A percentile compares a stretch with the other conserved stretches of the same genome.
These are phyloP conservation scores for Chaetura pelagica DNA, from an alignment of 2,113 vertebrate genomes.

Conservation along the genomic window DNA sequence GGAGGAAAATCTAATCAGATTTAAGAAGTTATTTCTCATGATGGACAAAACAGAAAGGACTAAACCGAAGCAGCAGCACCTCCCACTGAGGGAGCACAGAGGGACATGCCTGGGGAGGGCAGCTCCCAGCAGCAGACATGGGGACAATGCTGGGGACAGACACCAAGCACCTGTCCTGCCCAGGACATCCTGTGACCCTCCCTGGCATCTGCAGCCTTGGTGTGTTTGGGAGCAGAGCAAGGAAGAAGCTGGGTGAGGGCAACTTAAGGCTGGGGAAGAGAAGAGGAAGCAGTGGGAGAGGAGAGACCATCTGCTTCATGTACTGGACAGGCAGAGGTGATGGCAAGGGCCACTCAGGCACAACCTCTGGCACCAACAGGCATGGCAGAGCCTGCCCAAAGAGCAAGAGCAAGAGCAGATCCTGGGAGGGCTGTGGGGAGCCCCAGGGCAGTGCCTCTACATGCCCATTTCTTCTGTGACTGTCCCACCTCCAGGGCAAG, in stretches of 20 bases:
- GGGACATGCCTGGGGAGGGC: background rate
- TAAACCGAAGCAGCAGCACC: fast-evolving
- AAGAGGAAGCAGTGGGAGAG: background rate
- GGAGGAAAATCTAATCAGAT: background rate
- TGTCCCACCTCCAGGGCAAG: background rate
- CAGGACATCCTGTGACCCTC: background rate
- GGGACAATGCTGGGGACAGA: fast-evolving
- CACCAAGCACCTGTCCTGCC: background rate
- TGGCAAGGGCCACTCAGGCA: background rate
- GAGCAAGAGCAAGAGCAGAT: background rate
- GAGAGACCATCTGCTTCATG: background rate
- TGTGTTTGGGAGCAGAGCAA: background rate
- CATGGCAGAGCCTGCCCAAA: background rate
- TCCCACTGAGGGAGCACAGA: background rate
- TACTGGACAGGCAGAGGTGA: fast-evolving
- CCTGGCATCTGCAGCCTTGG: fast-evolving
- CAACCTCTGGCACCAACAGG: background rate
- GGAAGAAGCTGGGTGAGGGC: background rate
- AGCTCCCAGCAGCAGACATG: fast-evolving
- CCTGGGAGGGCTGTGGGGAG: background rate
- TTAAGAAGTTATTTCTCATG: background rate
- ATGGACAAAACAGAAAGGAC: background rate
- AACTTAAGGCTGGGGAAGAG: background rate
- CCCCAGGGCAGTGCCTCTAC: background rate
- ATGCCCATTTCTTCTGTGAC: background rate